Evolutionary conservation across 2,113 vertebrate genomes (phyloP).

Genomic region (Xenotilapia caudafasciata): DNA sequence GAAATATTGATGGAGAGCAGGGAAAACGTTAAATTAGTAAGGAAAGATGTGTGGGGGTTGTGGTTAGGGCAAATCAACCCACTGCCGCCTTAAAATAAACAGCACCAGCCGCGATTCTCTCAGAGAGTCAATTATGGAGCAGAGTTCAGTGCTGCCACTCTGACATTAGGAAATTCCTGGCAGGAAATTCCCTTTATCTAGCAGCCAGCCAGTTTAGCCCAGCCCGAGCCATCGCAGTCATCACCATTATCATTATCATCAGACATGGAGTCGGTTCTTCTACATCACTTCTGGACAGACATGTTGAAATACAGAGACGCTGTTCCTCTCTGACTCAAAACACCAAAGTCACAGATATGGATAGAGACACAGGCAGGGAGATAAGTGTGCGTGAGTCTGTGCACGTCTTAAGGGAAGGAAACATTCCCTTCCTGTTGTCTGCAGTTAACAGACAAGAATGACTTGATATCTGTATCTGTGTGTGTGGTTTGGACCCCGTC

Average conservation of each 20-base stretch:
- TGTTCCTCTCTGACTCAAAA: slow-evolving; percentile 24
- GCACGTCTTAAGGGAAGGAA: slow-evolving; percentile 23
- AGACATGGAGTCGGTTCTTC: slow-evolving; percentile 28
- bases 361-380: slow-evolving; percentile 6
- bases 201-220: slow-evolving; percentile 17
- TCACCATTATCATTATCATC: slow-evolving; percentile 50
- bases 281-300: slow-evolving; percentile 5
- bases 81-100: slow-evolving; percentile 22
- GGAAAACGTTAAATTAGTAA: background rate
- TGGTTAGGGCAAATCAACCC: background rate
- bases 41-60: background rate
- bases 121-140: slow-evolving; percentile 21
- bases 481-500: background rate
- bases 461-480: background rate
- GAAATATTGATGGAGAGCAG: background rate
- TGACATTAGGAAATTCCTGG: slow-evolving; percentile 53
- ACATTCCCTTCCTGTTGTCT: slow-evolving; percentile 17
- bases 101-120: slow-evolving; percentile 6
- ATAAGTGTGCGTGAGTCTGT: slow-evolving; percentile 31
- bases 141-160: slow-evolving; percentile 17
- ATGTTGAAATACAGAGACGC: slow-evolving; percentile 4
- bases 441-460: slow-evolving; percentile 25
- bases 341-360: slow-evolving; percentile 29
- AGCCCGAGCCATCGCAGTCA: slow-evolving; percentile 27
- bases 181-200: slow-evolving; percentile 57